These are phyloP conservation scores for Pagetopsis macropterus DNA, from an alignment of 2,797 vertebrate species.

Conservation along the genomic window DNA sequence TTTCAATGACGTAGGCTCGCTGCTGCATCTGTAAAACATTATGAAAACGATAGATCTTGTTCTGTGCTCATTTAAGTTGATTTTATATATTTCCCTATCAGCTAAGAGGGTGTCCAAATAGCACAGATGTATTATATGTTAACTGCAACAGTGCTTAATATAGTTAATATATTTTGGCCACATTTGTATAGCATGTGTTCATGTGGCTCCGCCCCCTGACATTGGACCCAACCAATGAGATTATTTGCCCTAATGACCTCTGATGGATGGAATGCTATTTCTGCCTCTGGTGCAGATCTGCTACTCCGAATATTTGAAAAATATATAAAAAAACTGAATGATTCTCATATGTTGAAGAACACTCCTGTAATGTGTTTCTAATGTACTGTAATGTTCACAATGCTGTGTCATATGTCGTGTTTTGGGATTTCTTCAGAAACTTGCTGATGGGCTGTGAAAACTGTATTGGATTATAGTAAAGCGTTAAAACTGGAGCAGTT, in stretches of 20 bases:
- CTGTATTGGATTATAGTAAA: not conserved
- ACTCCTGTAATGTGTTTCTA: not conserved
- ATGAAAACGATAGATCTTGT: not conserved
- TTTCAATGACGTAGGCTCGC: too few relatives aligned
- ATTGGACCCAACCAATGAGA: not conserved
- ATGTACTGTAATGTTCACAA: conserved; percentile 4
- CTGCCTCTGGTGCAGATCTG: not conserved
- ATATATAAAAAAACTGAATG: not conserved
- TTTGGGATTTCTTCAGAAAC: not conserved
- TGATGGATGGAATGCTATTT: not conserved
- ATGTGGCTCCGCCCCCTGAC: conserved; percentile 3
- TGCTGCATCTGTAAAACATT: not conserved
- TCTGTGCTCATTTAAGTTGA: not conserved
- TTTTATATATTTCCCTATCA: not conserved
- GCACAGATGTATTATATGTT: not conserved
- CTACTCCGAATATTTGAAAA: not conserved
- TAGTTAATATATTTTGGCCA: not conserved
- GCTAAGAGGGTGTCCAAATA: not conserved
- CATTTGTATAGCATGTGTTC: not conserved
- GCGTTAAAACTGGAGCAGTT: not conserved
- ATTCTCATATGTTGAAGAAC: not conserved
- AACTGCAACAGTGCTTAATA: not conserved
- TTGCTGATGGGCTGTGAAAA: not conserved
- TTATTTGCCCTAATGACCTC: not conserved
- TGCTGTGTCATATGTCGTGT: not conserved